phyloP scores from a whole-genome alignment of 1,140 invertebrate species.

The Propsilocerus akamusi region DNA sequence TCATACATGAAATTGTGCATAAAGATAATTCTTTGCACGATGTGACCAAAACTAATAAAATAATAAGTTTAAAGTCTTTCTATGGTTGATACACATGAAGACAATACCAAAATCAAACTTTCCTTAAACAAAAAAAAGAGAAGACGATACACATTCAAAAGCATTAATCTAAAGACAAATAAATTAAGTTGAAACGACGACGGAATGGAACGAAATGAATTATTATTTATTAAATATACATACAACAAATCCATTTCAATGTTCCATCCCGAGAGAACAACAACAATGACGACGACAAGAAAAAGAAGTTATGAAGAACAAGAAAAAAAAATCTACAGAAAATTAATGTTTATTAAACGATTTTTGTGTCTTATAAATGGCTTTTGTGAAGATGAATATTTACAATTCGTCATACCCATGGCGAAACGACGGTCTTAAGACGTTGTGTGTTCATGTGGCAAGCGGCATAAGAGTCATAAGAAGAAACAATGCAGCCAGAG shows the following conservation, averaged over 20 bases:
- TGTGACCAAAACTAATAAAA: too few species aligned
- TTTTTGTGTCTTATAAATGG: not conserved
- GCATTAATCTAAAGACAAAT: conserved; percentile 1
- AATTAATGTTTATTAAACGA: not conserved
- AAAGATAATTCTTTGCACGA: too few species aligned
- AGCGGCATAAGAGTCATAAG: not conserved
- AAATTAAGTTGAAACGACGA: not conserved
- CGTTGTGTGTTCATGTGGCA: not conserved
- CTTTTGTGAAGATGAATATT: not conserved
- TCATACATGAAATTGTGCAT: too few species aligned
- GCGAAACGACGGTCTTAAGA: too few species aligned
- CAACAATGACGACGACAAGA: too few species aligned
- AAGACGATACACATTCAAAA: too few species aligned
- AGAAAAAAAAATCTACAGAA: not conserved
- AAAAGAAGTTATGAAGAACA: too few species aligned
- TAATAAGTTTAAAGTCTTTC: too few species aligned
- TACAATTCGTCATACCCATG: not conserved
- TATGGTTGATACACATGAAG: too few species aligned
- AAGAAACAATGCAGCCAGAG: not conserved
- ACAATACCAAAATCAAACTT: too few species aligned
- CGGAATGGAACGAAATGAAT: not conserved
- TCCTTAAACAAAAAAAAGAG: too few species aligned
- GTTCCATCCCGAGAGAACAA: too few species aligned
- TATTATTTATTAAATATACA: conserved; percentile 3
- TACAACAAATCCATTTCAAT: not conserved